Conservation (phyloP, 1,140 invertebrate species). For the Orchesella cincta region DNA sequence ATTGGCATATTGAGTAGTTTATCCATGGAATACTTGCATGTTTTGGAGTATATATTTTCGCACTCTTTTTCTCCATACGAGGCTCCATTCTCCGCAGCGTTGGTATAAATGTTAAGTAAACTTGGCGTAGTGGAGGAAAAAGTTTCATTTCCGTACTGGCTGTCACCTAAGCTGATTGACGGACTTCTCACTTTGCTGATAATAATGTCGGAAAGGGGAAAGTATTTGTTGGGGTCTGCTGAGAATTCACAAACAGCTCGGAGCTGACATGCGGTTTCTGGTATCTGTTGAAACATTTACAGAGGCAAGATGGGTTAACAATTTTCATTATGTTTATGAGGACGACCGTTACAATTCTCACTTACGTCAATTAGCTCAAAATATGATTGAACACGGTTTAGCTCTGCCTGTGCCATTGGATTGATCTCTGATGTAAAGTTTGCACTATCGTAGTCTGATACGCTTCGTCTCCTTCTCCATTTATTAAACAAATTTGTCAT, state of each 20-base stretch:
- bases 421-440: constrained; percentile 19
- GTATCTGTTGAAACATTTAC: constrained; percentile 51
- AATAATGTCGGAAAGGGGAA: constrained; percentile 52
- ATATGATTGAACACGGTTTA: constrained; percentile 43
- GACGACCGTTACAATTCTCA: constrained; percentile 7
- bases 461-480: constrained; percentile 11
- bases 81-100: constrained; percentile 42
- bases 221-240: constrained; percentile 50
- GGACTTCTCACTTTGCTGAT: constrained; percentile 48
- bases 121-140: constrained; percentile 25
- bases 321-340: too few species aligned
- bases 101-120: constrained; percentile 36
- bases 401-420: constrained; percentile 37
- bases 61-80: constrained; percentile 36
- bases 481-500: constrained; percentile 48
- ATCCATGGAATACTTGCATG: constrained; percentile 41
- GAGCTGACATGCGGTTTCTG: constrained; percentile 51
- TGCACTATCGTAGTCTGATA: not conserved
- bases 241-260: constrained; percentile 54
- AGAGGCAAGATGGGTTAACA: too few species aligned
- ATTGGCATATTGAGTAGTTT: constrained; percentile 47
- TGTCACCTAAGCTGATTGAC: not conserved
- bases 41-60: constrained; percentile 28
- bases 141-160: not conserved
- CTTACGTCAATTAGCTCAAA: constrained; percentile 48